A percentile compares a stretch with the other conserved stretches of the same genome.
These are phyloP conservation scores for Brotogeris chrysoptera DNA, from an alignment of 2,797 vertebrate genomes.

Conservation along the genomic window DNA sequence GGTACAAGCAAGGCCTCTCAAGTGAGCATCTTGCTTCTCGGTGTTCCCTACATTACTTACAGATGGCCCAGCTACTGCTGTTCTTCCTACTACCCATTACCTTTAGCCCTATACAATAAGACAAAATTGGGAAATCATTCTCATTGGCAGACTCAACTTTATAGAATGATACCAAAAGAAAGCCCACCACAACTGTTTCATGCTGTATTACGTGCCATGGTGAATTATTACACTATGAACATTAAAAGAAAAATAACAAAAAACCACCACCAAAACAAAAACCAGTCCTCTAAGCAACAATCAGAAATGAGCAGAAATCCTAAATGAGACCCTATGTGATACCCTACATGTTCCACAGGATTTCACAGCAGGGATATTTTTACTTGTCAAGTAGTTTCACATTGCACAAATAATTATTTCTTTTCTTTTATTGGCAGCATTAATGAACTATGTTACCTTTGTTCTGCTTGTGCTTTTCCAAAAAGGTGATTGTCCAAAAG, in stretches of 20 bases:
- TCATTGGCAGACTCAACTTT: neutral
- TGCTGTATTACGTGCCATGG: neutral
- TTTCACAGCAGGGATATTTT: neutral
- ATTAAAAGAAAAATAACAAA: neutral
- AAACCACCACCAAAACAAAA: no score
- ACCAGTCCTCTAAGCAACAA: neutral
- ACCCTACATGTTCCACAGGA: neutral
- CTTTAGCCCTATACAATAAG: neutral
- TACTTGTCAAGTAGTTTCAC: neutral
- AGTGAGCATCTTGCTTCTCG: neutral
- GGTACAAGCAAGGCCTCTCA: neutral
- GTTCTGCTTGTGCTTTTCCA: neutral
- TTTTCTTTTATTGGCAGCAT: neutral
- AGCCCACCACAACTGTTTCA: neutral
- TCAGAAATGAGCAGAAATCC: neutral
- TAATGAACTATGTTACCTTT: neutral
- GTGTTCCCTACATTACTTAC: neutral
- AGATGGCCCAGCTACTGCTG: neutral
- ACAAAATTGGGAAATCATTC: neutral
- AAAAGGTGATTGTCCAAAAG: neutral
- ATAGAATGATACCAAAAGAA: neutral
- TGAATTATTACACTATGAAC: neutral
- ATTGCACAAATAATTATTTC: neutral
- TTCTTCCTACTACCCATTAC: neutral
- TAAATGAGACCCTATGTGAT: neutral